phyloP scores from a whole-genome alignment of 2,888 invertebrate genomes.

The Vannuccia rotundouncinata region DNA sequence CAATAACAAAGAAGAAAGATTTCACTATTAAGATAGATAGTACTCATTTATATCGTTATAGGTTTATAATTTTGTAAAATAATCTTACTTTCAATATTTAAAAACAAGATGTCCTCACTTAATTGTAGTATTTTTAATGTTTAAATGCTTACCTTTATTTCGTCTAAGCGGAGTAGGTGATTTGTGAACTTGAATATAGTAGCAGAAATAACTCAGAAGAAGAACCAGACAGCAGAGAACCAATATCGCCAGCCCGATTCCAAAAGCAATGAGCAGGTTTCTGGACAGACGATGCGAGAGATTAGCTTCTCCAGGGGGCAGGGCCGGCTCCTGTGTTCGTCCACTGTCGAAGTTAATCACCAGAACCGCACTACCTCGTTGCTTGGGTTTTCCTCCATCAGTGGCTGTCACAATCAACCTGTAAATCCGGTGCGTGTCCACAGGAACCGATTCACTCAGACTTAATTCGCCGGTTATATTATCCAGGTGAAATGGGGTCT shows the following conservation, averaged over 20 bases:
- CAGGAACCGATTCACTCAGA: not conserved
- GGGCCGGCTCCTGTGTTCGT: not conserved
- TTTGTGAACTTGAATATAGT: not conserved
- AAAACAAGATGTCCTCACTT: too few species aligned
- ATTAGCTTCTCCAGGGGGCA: not conserved
- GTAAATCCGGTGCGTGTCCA: not conserved
- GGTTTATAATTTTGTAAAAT: too few species aligned
- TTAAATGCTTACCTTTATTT: not conserved
- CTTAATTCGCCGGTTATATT: not conserved
- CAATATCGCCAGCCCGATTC: not conserved
- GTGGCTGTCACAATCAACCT: not conserved
- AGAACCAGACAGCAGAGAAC: not conserved
- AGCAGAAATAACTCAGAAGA: not conserved
- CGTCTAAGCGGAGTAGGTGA: not conserved
- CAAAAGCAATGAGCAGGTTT: not conserved
- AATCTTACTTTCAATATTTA: too few species aligned
- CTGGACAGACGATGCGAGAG: not conserved
- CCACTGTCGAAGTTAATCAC: not conserved
- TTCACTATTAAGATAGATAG: too few species aligned
- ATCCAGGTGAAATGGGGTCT: not conserved
- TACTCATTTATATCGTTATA: too few species aligned
- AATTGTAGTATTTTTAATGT: too few species aligned
- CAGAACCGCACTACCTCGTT: not conserved
- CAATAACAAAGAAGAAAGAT: too few species aligned
- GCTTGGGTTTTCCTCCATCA: not conserved